Percentiles rank a stretch among this genome's conserved stretches.
Conservation (phyloP, 2,797 vertebrate genomes). For the Pseudochromis fuscus region DNA sequence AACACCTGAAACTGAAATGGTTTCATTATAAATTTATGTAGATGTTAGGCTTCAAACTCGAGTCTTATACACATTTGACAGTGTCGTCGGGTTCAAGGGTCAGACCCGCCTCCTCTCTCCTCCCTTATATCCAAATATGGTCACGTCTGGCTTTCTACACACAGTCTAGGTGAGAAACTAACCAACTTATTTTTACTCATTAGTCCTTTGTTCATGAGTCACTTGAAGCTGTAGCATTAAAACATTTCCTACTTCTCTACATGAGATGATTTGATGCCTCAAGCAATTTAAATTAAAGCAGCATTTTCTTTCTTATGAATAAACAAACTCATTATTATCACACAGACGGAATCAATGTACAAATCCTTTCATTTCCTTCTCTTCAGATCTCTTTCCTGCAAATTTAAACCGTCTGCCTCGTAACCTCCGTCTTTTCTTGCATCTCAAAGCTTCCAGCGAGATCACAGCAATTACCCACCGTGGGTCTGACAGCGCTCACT, state of each 20-base stretch:
- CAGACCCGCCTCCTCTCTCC: too few species aligned
- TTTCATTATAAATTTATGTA: too few species aligned
- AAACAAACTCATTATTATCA: slow-evolving; percentile 2
- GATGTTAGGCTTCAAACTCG: too few species aligned
- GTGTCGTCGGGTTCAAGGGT: too few species aligned
- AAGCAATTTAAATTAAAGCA: neutral
- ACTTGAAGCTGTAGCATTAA: neutral
- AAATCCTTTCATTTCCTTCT: slow-evolving; percentile 5
- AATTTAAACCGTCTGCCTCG: slow-evolving; percentile 29
- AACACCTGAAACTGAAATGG: too few species aligned
- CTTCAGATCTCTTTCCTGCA: slow-evolving; percentile 9
- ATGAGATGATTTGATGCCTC: neutral
- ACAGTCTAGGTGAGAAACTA: too few species aligned
- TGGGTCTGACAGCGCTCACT: slow-evolving; percentile 69
- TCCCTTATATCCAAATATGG: too few species aligned
- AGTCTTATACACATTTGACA: too few species aligned
- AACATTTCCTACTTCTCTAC: neutral
- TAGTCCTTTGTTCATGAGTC: neutral
- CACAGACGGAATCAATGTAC: neutral
- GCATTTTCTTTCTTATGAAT: neutral
- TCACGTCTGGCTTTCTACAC: too few species aligned
- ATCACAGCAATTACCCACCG: slow-evolving; percentile 37
- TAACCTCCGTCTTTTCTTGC: slow-evolving; percentile 1
- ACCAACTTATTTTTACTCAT: neutral
- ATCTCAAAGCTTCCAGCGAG: slow-evolving; percentile 28